Conservation (phyloP, 2,113 vertebrate genomes). For the Pogonocichla stellata region DNA sequence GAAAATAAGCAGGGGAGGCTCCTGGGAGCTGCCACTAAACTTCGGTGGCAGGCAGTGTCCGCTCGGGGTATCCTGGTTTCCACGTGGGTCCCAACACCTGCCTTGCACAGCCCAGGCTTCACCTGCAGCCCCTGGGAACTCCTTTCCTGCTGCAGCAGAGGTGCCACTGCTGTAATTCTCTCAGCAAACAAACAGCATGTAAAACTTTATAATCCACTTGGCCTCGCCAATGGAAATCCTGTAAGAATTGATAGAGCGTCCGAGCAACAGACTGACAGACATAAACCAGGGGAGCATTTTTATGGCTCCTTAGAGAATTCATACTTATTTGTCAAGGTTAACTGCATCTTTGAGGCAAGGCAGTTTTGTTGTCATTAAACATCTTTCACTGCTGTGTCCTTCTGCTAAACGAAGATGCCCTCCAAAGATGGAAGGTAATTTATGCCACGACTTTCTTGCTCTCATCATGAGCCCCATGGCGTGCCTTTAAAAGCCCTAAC, state of each 20-base stretch:
- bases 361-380: constrained; percentile 37
- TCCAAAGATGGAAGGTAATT: constrained; percentile 15
- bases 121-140: not conserved
- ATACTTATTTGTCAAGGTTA: constrained; percentile 54
- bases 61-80: not conserved
- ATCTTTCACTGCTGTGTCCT: constrained; percentile 26
- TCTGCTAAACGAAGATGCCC: constrained; percentile 40
- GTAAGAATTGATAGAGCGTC: constrained; percentile 23
- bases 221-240: not conserved
- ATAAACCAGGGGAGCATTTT: constrained; percentile 48
- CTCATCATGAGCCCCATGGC: not conserved
- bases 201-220: constrained; percentile 47
- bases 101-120: not conserved
- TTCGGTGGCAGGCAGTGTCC: not conserved
- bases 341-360: constrained; percentile 45
- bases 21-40: not conserved
- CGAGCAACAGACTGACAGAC: not conserved
- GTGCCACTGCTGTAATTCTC: not conserved
- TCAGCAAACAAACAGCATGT: not conserved
- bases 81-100: not conserved
- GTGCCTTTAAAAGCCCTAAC: not conserved
- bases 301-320: constrained; percentile 27
- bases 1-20: not conserved
- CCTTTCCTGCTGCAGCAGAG: not conserved
- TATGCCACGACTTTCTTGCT: not conserved